Base-by-base conservation (phyloP, 1,140 invertebrate species). In the Laodelphax striatellus region DNA sequence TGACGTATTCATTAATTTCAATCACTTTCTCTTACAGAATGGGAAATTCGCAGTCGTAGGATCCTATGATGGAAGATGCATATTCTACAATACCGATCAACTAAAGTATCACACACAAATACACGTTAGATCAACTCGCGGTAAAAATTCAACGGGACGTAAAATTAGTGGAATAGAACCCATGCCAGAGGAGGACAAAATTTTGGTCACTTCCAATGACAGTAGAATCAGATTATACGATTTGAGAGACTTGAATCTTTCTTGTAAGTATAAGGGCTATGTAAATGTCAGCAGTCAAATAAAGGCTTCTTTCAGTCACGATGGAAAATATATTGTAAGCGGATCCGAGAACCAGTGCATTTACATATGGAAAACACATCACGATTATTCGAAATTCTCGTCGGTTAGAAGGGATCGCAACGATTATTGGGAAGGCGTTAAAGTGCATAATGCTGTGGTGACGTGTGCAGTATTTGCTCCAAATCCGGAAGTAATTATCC, bases 321-420 rank as follows among this genome's bases (percentile, higher is more conserved):
- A 97, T 72, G 94, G 93, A 0, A 93, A 94, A 72, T 98, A 97
- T 68, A 94, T 99, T 42, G 86, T 98, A 0, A 94, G 94, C 70
- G 97, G 97, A 0, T 98, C 94, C 4, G 96, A 99, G 73, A 98
- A 99, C 79, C 90, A 95, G 68, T 97, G 91, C 73, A 92, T 98
- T 64, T 98, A 97, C 69, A 88, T 98, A 46, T 98, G 94, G 95
- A 94, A 89, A 72, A 97, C 93, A 0, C 88, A 93, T 70, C 92
- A 97, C 67, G 94, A 98, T 70, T 95, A 94, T 70, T 88, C 92
- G 2, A 96, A 97, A 74, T 93, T 97, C 69, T 88, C 91, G 22
- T 96, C 94, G 14, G 93, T 94, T 0, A 74, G 96, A 60, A 77
- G 95, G 60, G 95, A 99, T 74, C 76, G 96, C 14, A 99, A 98